Evolutionary conservation across 1,140 invertebrate species (phyloP).

Genomic region (Drosophila truncata): DNA sequence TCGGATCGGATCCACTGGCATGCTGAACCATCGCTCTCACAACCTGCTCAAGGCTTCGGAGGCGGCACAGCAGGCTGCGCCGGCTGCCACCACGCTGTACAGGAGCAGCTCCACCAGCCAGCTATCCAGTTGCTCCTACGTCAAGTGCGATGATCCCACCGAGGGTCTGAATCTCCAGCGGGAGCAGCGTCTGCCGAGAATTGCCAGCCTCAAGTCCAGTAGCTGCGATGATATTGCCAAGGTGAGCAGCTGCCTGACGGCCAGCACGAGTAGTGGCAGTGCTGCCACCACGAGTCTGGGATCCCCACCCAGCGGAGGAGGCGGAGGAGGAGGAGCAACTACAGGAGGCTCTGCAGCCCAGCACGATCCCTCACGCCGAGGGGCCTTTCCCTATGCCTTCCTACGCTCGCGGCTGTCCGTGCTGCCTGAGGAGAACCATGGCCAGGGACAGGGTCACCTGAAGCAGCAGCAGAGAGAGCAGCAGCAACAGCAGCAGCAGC

Average conservation of each 20-base stretch:
- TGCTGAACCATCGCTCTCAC: conserved; percentile 88
- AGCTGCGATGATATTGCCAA: conserved; percentile 85
- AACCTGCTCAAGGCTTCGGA: conserved; percentile 84
- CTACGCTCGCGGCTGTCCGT: conserved; percentile 91
- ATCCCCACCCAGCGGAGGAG: conserved; percentile 32
- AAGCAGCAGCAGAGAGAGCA: conserved; percentile 80
- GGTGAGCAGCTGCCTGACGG: conserved; percentile 69
- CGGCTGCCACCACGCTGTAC: conserved; percentile 87
- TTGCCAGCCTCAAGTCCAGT: conserved; percentile 73
- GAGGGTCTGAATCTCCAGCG: conserved; percentile 89
- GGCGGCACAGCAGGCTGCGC: conserved; percentile 72
- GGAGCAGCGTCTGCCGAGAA: conserved; percentile 44
- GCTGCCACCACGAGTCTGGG: conserved; percentile 35
- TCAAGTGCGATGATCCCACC: conserved; percentile 92
- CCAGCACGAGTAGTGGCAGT: conserved; percentile 49
- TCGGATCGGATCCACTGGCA: conserved; percentile 91
- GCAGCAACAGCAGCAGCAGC: conserved; percentile 15
- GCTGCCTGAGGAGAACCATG: conserved; percentile 89
- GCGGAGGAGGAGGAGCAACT: conserved; percentile 1
- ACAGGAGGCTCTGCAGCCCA: conserved; percentile 15
- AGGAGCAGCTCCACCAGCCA: conserved; percentile 92
- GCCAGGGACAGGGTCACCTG: conserved; percentile 85
- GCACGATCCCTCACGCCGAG: conserved; percentile 72
- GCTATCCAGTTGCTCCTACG: conserved; percentile 89
- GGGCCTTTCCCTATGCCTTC: conserved; percentile 92